Evolutionary conservation across 2,113 vertebrate genomes (phyloP), one percentile per base, ranked within the genome.

Genomic region (Amphilophus citrinellus): DNA sequence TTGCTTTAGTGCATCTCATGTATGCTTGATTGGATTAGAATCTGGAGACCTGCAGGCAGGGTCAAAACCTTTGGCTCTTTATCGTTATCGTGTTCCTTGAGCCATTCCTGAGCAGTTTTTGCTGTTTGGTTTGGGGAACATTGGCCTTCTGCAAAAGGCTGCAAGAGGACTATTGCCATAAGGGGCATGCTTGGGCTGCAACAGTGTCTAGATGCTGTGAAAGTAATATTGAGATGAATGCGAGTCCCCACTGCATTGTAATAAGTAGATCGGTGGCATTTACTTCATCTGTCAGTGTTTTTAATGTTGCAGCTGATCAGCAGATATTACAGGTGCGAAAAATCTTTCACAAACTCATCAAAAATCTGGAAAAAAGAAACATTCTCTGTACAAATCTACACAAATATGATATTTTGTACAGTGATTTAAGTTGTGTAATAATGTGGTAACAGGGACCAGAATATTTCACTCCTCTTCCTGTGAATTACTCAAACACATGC

Each of bases 401-500:
- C 24, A 17, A 71, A 61, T 58, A 10, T 14, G 17, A 42, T n/a
- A 44, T 44, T 50, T 79, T 76, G 39, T 37, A 11, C 7, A 13
- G 5, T 84, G 22, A 61, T 59, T 61, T 73, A 50, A 78, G 76
- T 47, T 71, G 75, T 59, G 73, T 60, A 65, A 68, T 57, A 60
- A 75, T 63, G 79, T 56, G 60, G 66, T 27, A 30, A 87, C 11
- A 50, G 15, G 62, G 57, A 89, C 2, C 39, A 44, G n/a, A 71
- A 83, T 65, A 44, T 50, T 79, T 83, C 71, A 50, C 59, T 57
- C 14, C 56, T 15, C 30, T 68, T 17, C 59, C 57, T 61, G 37
- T 81, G 68, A 80, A 77, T 83, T 56, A 58, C 63, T 66, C 81
- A 77, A 22, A 79, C 76, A 56, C 77, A 83, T 56, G 62, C 50